A percentile compares a stretch with the other conserved stretches of the same genome.
Evolutionary conservation across 2,888 invertebrate species (phyloP).

Genomic region (Agrotis ipsilon): DNA sequence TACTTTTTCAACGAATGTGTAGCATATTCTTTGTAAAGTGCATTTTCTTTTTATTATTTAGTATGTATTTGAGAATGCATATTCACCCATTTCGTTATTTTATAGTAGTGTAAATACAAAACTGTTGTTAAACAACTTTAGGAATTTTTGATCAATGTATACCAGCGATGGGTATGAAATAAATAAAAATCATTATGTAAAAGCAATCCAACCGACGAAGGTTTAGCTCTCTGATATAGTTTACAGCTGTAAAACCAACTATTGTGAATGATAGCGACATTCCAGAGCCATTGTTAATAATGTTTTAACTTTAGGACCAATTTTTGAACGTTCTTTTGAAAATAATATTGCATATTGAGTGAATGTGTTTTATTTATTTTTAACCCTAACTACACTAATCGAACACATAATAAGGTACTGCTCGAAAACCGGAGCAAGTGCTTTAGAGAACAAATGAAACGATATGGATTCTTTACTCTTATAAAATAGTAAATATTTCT

Average conservation of each 20-base stretch:
- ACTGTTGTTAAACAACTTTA: conserved; percentile 78
- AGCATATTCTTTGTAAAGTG: conserved; percentile 58
- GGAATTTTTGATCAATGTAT: conserved; percentile 70
- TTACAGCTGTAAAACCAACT: conserved; percentile 78
- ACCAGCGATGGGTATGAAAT: conserved; percentile 62
- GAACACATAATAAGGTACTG: conserved; percentile 36
- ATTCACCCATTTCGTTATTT: conserved; percentile 62
- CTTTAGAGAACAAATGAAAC: conserved; percentile 75
- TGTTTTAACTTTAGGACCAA: conserved; percentile 91
- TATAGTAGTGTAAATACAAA: conserved; percentile 68
- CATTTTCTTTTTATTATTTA: conserved; percentile 62
- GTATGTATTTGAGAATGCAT: conserved; percentile 58
- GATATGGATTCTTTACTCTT: conserved; percentile 6
- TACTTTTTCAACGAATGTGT: conserved; percentile 71
- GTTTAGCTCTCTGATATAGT: conserved; percentile 82
- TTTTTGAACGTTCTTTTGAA: conserved; percentile 91
- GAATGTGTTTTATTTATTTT: conserved; percentile 74
- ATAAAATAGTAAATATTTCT: conserved; percentile 26
- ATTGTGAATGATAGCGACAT: conserved; percentile 87
- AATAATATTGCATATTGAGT: conserved; percentile 91
- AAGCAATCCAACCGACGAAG: conserved; percentile 60
- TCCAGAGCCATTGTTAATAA: conserved; percentile 91
- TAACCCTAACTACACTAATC: conserved; percentile 41
- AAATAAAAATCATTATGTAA: conserved; percentile 58
- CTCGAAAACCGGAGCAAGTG: conserved; percentile 75